Evolutionary conservation across 2,888 invertebrate genomes (phyloP), one percentile per base, ranked within the genome.

Genomic region (Acrobasis repandana): DNA sequence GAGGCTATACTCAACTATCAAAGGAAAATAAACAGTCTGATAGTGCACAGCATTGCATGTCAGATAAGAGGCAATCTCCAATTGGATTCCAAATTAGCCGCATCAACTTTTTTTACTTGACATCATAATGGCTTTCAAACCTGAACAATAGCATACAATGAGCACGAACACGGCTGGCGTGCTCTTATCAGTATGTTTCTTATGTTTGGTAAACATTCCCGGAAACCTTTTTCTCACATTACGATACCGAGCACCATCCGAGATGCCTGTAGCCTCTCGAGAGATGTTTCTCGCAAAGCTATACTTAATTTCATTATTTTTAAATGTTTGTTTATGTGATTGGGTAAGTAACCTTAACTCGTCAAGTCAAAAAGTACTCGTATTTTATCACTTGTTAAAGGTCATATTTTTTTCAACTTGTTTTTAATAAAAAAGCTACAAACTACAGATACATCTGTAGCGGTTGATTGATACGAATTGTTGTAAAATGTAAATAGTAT

Each of bases 161-260:
- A 75, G 73, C 62, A 63, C 56, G 64, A 70, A 50, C 38, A 49
- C 49, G 33, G 49, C 49, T 74, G 72, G 67, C 70, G 52, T 60
- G 33, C 51, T 67, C 71, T 77, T 78, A 76, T 75, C 77, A 75
- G 63, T 60, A 20, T 56, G 68, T 66, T 75, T 77, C 75, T 62
- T 60, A 20, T 56, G 68, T 66, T 75, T 77, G 68, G 73, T 77
- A 83, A 82, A 83, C 77, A 77, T 71, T 68, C 52, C 14, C 14
- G 11, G 57, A 64, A 64, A 64, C 61, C 54, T 66, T 68, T 62
- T 67, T 73, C 64, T 63, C 65, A 65, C 66, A 72, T 57, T 60
- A n/a, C 67, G 63, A 61, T n/a, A 16, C 20, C 15, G 68, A 67
- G 61, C 62, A 67, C 65, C 62, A 49, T 61, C 58, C 62, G 60